Base-by-base conservation (phyloP, 1,140 invertebrate species). In the Nasonia longicornis region DNA sequence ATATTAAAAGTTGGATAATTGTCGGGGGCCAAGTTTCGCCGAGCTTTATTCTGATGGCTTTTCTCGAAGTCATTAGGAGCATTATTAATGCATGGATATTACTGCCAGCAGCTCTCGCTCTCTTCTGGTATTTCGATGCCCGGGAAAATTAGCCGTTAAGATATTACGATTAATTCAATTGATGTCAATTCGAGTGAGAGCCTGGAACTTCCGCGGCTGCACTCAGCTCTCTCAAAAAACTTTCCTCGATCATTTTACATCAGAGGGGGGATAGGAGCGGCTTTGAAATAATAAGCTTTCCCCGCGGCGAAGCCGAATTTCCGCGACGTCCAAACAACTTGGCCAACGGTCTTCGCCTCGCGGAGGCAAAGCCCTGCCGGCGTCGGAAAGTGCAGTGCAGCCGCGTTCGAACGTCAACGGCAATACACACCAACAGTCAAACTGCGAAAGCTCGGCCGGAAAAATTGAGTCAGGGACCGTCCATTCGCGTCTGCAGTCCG, bases 1-100 rank as follows among this genome's bases (percentile, higher is more conserved):
- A 67, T 67, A 67, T 67, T 67, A 67, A 67, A 67, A 67, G 64
- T 67, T 67, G 64, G 64, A 11, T 67, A 67, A 67, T 67, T 31
- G 64, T 67, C 26, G 12, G 64, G 22, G 29, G 64, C 52, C 52
- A 58, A 58, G 52, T 58, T 58, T 58, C 52, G 22, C 29, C 12
- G n/a, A 29, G 29, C 64, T 67, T 67, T 67, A 67, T 67, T 67
- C 64, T 29, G 64, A 67, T 67, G 64, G 64, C 64, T 31, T 67
- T 67, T 67, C 64, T 16, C 26, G 29, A 67, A 31, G 64, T 67
- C 64, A 67, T 67, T 67, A 67, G 7, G 29, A 67, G 64, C 64
- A 67, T 67, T 67, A 67, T 67, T 29, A 67, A 67, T 29, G 22
- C 29, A 67, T 67, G 64, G 64, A 31, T 67, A 67, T 67, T 67